phyloP scores from a whole-genome alignment of 1,140 invertebrate species.

The Meloidogyne hapla region DNA sequence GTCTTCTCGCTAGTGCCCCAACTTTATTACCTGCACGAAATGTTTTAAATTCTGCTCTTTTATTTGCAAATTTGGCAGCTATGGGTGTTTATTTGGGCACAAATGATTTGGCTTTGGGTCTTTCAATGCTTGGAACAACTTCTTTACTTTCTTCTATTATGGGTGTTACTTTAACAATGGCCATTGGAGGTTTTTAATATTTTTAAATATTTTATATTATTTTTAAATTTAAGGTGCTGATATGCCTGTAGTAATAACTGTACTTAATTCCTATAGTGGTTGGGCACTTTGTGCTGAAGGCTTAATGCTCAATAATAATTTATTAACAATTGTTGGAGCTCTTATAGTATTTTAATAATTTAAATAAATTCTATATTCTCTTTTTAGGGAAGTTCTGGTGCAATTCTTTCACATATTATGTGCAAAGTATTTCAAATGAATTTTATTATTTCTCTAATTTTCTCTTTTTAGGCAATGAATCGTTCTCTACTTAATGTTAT shows the following conservation, averaged over 20 bases:
- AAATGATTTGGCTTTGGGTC: constrained; percentile 70
- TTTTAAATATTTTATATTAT: neutral
- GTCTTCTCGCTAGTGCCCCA: constrained; percentile 76
- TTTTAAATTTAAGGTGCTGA: constrained; percentile 72
- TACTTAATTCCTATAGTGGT: constrained; percentile 78
- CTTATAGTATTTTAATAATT: too few relatives aligned
- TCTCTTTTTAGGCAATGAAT: constrained; percentile 77
- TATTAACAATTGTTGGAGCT: constrained; percentile 86
- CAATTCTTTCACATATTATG: constrained; percentile 90
- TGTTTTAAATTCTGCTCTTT: constrained; percentile 73
- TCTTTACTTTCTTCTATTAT: constrained; percentile 75
- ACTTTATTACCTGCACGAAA: constrained; percentile 80
- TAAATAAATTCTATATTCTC: too few relatives aligned
- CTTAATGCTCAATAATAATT: constrained; percentile 87
- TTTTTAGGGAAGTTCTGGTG: constrained; percentile 85
- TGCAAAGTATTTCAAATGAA: constrained; percentile 72
- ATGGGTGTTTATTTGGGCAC: constrained; percentile 74
- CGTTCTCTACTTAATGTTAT: constrained; percentile 83
- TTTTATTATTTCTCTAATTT: neutral
- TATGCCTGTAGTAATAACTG: constrained; percentile 89
- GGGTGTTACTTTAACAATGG: constrained; percentile 82
- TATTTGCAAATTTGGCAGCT: constrained; percentile 74
- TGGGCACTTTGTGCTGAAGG: constrained; percentile 86
- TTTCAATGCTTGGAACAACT: constrained; percentile 74
- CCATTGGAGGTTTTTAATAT: constrained; percentile 75